phyloP scores from a whole-genome alignment of 2,888 invertebrate genomes.

The Lampropteryx suffumata region DNA sequence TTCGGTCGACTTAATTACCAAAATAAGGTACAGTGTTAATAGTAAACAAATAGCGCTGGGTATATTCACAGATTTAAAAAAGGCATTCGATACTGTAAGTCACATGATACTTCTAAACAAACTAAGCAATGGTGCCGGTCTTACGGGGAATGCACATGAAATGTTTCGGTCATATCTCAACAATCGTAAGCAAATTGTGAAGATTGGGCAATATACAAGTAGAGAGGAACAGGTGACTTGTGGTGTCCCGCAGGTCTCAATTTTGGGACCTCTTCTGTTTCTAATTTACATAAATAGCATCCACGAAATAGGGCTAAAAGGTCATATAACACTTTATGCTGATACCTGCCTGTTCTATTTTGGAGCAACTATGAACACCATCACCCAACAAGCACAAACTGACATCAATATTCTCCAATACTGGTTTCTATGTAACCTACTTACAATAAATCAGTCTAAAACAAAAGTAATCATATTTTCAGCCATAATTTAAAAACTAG shows the following conservation, averaged over 20 bases:
- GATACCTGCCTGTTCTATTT: constrained; percentile 10
- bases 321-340: constrained; percentile 18
- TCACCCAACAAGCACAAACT: background rate
- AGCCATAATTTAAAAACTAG: too few species aligned
- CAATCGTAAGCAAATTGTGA: background rate
- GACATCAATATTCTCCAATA: background rate
- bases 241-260: constrained; percentile 20
- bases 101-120: background rate
- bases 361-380: background rate
- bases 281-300: constrained; percentile 16
- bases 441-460: background rate
- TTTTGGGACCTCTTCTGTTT: constrained; percentile 17
- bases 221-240: background rate
- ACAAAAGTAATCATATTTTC: too few species aligned
- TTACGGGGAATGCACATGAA: too few species aligned
- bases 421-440: background rate
- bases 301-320: constrained; percentile 5
- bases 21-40: background rate
- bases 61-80: background rate
- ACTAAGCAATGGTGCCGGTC: too few species aligned
- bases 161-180: too few species aligned
- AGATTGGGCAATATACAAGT: background rate
- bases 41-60: background rate
- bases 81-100: background rate
- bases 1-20: background rate